Conservation (phyloP, 2,797 vertebrate species). For the Cryptoblepharus egeriae region DNA sequence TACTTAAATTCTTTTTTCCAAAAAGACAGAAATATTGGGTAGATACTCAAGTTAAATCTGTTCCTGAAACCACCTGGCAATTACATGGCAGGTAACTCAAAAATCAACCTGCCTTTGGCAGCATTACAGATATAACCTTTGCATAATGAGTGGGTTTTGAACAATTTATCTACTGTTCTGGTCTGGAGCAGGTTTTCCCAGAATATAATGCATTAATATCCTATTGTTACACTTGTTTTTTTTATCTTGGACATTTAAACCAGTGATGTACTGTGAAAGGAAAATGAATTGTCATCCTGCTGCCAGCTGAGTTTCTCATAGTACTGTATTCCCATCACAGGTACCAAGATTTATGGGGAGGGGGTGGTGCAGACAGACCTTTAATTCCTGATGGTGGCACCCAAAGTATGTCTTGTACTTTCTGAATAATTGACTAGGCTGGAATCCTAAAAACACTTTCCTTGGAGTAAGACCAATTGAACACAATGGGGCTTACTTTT, state of each 20-base stretch:
- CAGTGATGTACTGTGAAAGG: conserved; percentile 17
- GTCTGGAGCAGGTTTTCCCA: conserved; percentile 38
- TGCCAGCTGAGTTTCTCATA: background rate
- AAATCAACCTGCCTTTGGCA: conserved; percentile 36
- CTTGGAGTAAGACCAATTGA: no score
- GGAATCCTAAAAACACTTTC: no score
- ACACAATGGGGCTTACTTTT: no score
- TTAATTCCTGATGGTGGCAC: conserved; percentile 20
- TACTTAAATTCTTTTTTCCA: no score
- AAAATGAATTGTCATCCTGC: background rate
- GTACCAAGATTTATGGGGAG: background rate
- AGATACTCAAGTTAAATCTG: background rate
- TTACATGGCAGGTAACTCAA: background rate
- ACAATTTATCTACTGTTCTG: conserved; percentile 33
- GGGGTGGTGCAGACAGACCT: background rate
- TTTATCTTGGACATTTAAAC: conserved; percentile 54
- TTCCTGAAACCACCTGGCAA: background rate
- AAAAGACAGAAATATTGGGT: background rate
- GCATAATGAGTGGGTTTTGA: conserved; percentile 33
- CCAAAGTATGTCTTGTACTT: conserved; percentile 6
- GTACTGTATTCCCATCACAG: background rate
- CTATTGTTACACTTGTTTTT: conserved; percentile 28
- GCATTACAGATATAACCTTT: conserved; percentile 27
- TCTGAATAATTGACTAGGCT: conserved; percentile 18
- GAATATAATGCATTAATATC: conserved; percentile 42